Evolutionary conservation across 2,888 invertebrate species (phyloP).

Genomic region (Lottia gigantea): DNA sequence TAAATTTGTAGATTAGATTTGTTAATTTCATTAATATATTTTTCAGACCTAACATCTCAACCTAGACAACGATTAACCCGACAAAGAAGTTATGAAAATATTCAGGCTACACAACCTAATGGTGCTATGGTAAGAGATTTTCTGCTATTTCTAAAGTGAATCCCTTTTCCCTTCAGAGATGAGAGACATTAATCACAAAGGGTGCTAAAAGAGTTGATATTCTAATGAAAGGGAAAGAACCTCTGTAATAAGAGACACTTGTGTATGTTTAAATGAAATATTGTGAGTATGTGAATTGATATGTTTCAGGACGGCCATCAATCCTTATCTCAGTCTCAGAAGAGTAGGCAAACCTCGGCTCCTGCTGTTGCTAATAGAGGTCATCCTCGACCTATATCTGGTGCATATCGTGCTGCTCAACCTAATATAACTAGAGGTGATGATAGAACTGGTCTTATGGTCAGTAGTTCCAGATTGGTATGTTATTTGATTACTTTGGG

Average conservation of each 20-base stretch:
- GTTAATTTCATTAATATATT: no score
- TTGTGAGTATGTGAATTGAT: background rate
- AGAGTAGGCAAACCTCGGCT: constrained; percentile 61
- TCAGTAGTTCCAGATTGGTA: constrained; percentile 63
- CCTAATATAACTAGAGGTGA: constrained; percentile 60
- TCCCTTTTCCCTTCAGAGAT: no score
- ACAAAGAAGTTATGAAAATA: constrained; percentile 32
- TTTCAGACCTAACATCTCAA: no score
- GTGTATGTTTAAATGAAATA: no score
- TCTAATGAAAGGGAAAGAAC: no score
- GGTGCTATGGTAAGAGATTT: constrained; percentile 5
- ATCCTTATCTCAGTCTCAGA: constrained; percentile 26
- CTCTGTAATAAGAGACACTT: no score
- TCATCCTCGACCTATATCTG: constrained; percentile 51
- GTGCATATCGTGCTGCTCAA: constrained; percentile 51
- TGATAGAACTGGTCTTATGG: constrained; percentile 47
- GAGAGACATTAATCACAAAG: no score
- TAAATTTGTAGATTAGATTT: no score
- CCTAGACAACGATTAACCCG: constrained; percentile 18
- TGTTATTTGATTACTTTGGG: constrained; percentile 19
- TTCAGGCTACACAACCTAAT: constrained; percentile 27
- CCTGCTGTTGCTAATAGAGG: constrained; percentile 54
- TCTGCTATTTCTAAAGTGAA: no score
- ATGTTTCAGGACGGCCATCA: constrained; percentile 41
- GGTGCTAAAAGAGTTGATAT: no score